Percentiles rank a stretch among this genome's conserved stretches.
These are phyloP conservation scores for Melanotaenia boesemani DNA, from an alignment of 2,797 vertebrate genomes.

Conservation along the genomic window DNA sequence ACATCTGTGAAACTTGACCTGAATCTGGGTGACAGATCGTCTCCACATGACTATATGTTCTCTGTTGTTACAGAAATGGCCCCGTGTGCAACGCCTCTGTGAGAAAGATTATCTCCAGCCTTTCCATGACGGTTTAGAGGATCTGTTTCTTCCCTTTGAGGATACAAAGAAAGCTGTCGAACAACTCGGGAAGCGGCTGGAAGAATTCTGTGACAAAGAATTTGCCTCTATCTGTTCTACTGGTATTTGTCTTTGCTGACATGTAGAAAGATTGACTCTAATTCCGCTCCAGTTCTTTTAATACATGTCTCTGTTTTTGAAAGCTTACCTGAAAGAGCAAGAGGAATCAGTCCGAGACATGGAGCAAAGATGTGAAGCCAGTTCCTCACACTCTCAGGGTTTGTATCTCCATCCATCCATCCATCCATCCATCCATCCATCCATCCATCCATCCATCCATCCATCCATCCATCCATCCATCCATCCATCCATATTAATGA, in stretches of 20 bases:
- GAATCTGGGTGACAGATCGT: not conserved
- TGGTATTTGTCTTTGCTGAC: constrained; percentile 34
- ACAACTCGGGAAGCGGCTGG: constrained; percentile 43
- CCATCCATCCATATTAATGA: not conserved
- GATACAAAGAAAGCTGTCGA: constrained; percentile 37
- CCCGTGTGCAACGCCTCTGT: constrained; percentile 18
- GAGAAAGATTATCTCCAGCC: constrained; percentile 1
- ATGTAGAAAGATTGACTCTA: not conserved
- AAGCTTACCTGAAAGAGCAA: constrained; percentile 11
- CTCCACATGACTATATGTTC: not conserved
- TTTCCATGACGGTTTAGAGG: not conserved
- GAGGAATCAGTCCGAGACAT: constrained; percentile 14
- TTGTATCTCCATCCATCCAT: not conserved
- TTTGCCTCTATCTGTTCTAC: constrained; percentile 37
- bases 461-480: no score
- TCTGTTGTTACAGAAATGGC: constrained; percentile 51
- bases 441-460: no score
- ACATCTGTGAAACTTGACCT: not conserved
- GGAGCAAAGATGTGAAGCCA: constrained; percentile 13
- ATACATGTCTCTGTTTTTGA: not conserved
- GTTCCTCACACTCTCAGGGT: constrained; percentile 8
- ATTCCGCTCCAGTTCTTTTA: no score
- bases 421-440: no score
- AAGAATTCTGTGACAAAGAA: constrained; percentile 52
- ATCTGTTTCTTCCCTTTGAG: constrained; percentile 34